Evolutionary conservation across 2,888 invertebrate species (phyloP).

Genomic region (Cataglyphis cursor): DNA sequence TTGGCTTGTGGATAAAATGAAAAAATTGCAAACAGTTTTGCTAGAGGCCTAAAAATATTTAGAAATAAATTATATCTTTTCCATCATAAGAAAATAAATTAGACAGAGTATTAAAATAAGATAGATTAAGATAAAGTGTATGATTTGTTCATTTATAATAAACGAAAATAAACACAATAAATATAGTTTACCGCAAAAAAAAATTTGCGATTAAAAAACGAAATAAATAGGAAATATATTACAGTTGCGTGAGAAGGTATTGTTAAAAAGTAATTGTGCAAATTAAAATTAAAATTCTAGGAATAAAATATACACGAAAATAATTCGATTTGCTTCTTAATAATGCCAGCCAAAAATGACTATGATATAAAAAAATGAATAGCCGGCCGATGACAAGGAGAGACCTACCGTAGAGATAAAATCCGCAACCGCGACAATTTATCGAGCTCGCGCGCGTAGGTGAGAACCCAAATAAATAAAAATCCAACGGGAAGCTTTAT

Average conservation of each 20-base stretch:
- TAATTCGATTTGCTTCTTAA: background rate
- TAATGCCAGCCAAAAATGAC: background rate
- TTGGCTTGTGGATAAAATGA: background rate
- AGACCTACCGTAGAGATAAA: background rate
- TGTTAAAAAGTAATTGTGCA: background rate
- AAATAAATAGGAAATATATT: background rate
- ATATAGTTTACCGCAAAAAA: background rate
- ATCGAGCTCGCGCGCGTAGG: background rate
- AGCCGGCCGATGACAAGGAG: background rate
- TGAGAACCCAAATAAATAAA: slow-evolving; percentile 22
- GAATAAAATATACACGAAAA: background rate
- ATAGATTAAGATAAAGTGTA: background rate
- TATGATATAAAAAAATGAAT: slow-evolving; percentile 9
- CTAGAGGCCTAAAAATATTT: background rate
- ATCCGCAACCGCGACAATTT: slow-evolving; percentile 26
- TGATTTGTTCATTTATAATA: background rate
- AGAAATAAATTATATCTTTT: background rate
- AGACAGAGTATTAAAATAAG: background rate
- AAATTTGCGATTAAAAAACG: background rate
- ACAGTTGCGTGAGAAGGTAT: background rate
- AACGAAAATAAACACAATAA: background rate
- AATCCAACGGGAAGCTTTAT: slow-evolving; percentile 20
- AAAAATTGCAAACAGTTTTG: slow-evolving; percentile 4
- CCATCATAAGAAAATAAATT: background rate
- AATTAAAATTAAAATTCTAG: background rate